Base-by-base conservation (phyloP, 2,797 vertebrate genomes). In the Hippoglossus hippoglossus region DNA sequence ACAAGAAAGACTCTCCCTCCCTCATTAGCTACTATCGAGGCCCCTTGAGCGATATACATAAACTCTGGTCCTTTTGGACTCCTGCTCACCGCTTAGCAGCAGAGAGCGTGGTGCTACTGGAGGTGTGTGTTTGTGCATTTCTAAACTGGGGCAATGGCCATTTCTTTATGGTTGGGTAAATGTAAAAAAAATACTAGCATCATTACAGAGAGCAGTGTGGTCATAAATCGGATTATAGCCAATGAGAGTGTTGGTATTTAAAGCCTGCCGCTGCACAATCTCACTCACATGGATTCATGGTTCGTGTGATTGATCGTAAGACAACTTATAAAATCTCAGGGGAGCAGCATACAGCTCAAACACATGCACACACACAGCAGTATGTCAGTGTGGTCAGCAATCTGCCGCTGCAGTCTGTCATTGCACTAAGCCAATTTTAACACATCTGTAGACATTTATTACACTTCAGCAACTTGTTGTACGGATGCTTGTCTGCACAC, bases 401-500 rank as follows among this genome's bases (percentile, higher is more conserved):
- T 63, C 60, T 70, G 71, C 66, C 9, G 3, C 69, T 67, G 67
- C 73, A 63, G 68, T 81, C 41, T 61, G 50, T 83, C 67, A 63
- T 56, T 54, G 66, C 66, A 58, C 53, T 73, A 73, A 73, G 55
- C 49, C 83, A 78, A 82, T 80, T 84, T 84, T 57, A 81, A 79
- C 81, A 83, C 82, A 79, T 86, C 80, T 83, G 80, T 79, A 56
- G 60, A 74, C 84, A 79, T 87, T 86, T 81, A 76, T 88, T 82
- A 73, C 81, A 80, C 73, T 66, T 59, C 75, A 63, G 31, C 64
- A 49, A 59, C 28, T 56, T 28, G 0, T 54, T 41, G 22, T 73
- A 18, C 46, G 49, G 58, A 71, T 69, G 69, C 66, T 57, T 21
- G 63, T 52, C 22, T 36, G 28, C 28, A 31, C 28, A 31, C 51